Evolutionary conservation across 2,797 vertebrate genomes (phyloP).

Genomic region (Balearica regulorum): DNA sequence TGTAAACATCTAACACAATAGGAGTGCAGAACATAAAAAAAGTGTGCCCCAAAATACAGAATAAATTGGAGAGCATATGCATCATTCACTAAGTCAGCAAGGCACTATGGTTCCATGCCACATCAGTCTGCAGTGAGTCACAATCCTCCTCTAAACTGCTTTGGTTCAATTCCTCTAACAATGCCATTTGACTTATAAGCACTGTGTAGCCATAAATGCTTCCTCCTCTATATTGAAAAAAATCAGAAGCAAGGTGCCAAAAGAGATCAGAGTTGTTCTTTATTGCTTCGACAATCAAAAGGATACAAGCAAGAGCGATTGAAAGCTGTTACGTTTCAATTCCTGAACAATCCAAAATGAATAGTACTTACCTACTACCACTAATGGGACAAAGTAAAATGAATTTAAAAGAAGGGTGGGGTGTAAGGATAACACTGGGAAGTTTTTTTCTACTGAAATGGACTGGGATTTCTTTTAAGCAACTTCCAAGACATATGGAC

Average conservation of each 20-base stretch:
- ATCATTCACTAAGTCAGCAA: background rate
- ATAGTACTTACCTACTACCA: background rate
- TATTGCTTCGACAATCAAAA: background rate
- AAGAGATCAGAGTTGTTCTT: background rate
- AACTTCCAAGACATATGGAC: background rate
- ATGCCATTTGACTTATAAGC: background rate
- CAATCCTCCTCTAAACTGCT: background rate
- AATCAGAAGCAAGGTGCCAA: background rate
- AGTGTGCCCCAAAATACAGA: background rate
- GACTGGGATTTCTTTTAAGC: accelerated
- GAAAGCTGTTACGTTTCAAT: background rate
- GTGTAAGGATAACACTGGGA: background rate
- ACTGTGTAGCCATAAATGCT: background rate
- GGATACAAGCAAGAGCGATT: background rate
- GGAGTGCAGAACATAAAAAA: background rate
- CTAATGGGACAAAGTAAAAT: background rate
- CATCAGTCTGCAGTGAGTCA: background rate
- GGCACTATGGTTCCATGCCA: background rate
- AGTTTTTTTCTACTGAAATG: background rate
- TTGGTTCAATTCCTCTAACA: background rate
- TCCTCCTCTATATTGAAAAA: background rate
- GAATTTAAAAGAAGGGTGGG: background rate
- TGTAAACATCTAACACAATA: background rate
- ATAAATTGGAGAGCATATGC: background rate
- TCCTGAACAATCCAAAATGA: background rate